phyloP scores from a whole-genome alignment of 2,113 vertebrate genomes.

The Bos javanicus region DNA sequence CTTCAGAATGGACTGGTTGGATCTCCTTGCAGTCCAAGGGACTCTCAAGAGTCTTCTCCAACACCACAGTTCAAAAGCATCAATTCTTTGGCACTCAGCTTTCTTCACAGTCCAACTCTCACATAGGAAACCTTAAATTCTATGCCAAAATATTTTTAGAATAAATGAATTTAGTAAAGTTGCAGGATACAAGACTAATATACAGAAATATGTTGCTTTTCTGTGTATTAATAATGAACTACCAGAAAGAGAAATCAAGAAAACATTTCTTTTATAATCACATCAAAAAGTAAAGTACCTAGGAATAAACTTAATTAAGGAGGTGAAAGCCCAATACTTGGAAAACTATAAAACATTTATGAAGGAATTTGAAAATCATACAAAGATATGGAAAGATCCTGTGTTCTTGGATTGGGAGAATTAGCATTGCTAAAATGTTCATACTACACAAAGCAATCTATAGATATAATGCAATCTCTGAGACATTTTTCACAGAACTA shows the following conservation, averaged over 20 bases:
- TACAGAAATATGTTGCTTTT: not conserved
- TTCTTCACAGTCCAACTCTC: too few species aligned
- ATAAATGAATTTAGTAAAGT: not conserved
- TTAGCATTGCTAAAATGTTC: not conserved
- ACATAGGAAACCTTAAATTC: not conserved
- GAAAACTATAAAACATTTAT: not conserved
- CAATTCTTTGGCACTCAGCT: too few species aligned
- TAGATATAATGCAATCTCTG: not conserved
- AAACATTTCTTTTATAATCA: not conserved
- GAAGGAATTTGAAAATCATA: not conserved
- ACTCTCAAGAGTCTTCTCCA: too few species aligned
- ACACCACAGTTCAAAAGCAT: too few species aligned
- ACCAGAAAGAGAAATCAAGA: not conserved
- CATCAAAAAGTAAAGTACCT: not conserved
- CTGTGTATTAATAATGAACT: not conserved
- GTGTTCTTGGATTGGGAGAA: not conserved
- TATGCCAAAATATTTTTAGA: not conserved
- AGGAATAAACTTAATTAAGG: not conserved
- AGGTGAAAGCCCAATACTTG: not conserved
- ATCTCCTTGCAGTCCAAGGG: too few species aligned
- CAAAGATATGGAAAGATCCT: not conserved
- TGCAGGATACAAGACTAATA: not conserved
- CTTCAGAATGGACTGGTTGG: too few species aligned
- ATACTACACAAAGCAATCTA: not conserved
- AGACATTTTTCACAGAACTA: not conserved